A percentile compares a stretch with the other conserved stretches of the same genome.
phyloP scores from a whole-genome alignment of 2,888 invertebrate species.

The Bellardia pandia region DNA sequence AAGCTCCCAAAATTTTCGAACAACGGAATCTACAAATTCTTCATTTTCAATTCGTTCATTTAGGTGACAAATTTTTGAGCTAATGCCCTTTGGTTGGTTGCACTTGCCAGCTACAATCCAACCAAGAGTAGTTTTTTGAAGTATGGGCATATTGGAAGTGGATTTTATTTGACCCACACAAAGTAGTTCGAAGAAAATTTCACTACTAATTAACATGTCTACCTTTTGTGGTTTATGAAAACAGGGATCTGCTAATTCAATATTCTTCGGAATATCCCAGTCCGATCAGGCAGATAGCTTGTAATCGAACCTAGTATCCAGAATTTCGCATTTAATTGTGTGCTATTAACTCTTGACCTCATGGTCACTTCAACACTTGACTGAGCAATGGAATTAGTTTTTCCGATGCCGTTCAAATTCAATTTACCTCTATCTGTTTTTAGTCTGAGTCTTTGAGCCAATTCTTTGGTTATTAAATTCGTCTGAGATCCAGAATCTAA shows the following conservation, averaged over 20 bases:
- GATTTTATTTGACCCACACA: too few relatives aligned
- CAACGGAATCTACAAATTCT: too few relatives aligned
- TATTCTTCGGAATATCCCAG: conserved; percentile 1
- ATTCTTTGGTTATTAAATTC: conserved; percentile 10
- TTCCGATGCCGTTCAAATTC: conserved; percentile 54
- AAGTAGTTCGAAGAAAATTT: too few relatives aligned
- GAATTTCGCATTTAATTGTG: background rate
- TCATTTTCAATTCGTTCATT: too few relatives aligned
- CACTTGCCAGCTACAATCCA: too few relatives aligned
- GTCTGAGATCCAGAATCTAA: too few relatives aligned
- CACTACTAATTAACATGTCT: background rate
- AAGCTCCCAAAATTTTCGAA: too few relatives aligned
- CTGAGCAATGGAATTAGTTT: conserved; percentile 13
- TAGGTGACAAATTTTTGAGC: too few relatives aligned
- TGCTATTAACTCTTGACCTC: background rate
- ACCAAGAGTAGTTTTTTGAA: too few relatives aligned
- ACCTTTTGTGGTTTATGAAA: conserved; percentile 16
- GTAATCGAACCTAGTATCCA: conserved; percentile 2
- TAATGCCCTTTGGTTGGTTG: too few relatives aligned
- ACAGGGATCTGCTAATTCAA: conserved; percentile 2
- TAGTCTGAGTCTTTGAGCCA: background rate
- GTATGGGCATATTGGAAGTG: too few relatives aligned
- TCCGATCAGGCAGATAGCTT: background rate
- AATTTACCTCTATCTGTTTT: conserved; percentile 32
- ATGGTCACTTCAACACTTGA: background rate